A percentile compares a stretch with the other conserved stretches of the same genome.
Evolutionary conservation across 2,113 vertebrate species (phyloP).

Genomic region (Gambusia holbrooki): DNA sequence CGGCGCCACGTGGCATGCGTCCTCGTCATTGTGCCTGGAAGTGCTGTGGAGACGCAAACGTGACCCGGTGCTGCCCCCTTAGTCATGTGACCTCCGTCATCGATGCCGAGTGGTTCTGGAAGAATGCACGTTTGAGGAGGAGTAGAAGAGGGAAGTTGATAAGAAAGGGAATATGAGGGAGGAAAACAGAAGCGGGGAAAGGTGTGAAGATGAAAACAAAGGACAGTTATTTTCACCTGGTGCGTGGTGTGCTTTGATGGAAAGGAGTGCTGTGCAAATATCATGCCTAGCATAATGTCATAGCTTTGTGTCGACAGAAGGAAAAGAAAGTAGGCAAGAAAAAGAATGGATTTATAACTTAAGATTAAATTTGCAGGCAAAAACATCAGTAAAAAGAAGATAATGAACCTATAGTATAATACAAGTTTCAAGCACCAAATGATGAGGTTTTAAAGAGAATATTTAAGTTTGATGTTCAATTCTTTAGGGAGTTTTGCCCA

Average conservation of each 20-base stretch:
- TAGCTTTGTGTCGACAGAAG: conserved; percentile 37
- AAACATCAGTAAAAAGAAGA: background rate
- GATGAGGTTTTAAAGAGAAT: background rate
- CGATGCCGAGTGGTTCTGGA: conserved; percentile 96
- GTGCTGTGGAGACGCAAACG: conserved; percentile 91
- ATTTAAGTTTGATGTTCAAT: conserved; percentile 17
- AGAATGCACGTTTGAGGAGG: conserved; percentile 45
- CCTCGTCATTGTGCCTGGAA: conserved; percentile 89
- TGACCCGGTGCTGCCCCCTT: conserved; percentile 81
- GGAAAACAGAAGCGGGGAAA: conserved; percentile 15
- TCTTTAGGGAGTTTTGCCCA: conserved; percentile 22
- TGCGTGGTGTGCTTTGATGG: conserved; percentile 36
- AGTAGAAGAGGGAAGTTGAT: conserved; percentile 2
- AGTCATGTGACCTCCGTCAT: conserved; percentile 99
- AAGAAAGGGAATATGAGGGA: conserved; percentile 10
- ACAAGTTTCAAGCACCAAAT: conserved; percentile 15
- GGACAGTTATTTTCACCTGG: conserved; percentile 35
- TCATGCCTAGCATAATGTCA: conserved; percentile 51
- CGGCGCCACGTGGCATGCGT: conserved; percentile 75
- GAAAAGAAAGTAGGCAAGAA: conserved; percentile 17
- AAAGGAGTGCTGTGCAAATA: conserved; percentile 38
- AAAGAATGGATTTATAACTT: conserved; percentile 12
- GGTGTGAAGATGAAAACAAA: conserved; percentile 44
- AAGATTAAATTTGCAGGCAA: background rate
- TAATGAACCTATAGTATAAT: conserved; percentile 12